Conservation (phyloP, 2,888 invertebrate species). For the Chelonus formosanus region DNA sequence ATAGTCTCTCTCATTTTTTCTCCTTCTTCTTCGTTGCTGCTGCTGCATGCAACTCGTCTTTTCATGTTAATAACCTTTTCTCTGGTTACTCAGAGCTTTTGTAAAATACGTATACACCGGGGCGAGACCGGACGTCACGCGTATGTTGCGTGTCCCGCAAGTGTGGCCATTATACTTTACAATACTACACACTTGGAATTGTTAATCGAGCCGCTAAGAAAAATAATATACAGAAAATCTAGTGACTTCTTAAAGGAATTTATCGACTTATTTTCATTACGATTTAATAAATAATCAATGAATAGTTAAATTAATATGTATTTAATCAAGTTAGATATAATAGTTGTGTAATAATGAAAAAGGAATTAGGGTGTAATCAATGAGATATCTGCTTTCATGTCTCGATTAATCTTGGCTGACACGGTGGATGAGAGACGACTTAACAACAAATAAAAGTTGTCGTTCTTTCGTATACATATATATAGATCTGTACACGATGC, state of each 20-base stretch:
- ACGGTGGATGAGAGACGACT: neutral
- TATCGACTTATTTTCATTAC: no score
- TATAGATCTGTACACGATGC: constrained; percentile 8
- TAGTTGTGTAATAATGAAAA: no score
- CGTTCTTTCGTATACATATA: neutral
- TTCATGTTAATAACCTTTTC: constrained; percentile 37
- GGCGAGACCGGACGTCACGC: constrained; percentile 59
- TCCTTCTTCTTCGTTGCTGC: neutral
- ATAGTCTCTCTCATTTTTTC: constrained; percentile 7
- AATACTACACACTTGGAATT: constrained; percentile 46
- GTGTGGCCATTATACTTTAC: constrained; percentile 44
- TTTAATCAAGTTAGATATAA: no score
- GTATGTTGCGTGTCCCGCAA: constrained; percentile 51
- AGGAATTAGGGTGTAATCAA: no score
- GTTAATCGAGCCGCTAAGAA: constrained; percentile 33
- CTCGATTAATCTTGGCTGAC: no score
- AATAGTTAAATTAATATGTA: no score
- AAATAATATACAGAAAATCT: constrained; percentile 33
- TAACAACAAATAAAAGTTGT: neutral
- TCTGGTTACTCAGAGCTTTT: constrained; percentile 34
- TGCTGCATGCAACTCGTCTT: constrained; percentile 23
- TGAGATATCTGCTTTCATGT: no score
- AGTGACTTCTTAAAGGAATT: neutral
- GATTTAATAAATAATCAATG: no score
- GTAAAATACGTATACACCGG: constrained; percentile 34